A percentile compares a stretch with the other conserved stretches of the same genome.
Conservation (phyloP, 2,888 invertebrate species). For the Empis stercorea region DNA sequence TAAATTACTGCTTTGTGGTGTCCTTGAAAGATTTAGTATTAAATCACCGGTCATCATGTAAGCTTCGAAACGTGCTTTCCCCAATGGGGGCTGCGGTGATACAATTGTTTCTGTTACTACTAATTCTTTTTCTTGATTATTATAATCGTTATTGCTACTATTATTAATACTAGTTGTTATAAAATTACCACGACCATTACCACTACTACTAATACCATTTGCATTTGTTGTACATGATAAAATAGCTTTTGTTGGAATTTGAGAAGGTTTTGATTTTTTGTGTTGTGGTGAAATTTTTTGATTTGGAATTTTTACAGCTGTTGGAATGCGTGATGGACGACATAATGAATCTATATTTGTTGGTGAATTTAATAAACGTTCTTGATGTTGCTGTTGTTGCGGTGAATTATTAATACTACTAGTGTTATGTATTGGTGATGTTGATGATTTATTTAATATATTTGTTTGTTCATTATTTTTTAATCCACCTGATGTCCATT, state of each 20-base stretch:
- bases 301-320: slow-evolving; percentile 29
- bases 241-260: slow-evolving; percentile 30
- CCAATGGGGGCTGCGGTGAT: slow-evolving; percentile 21
- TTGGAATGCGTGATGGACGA: slow-evolving; percentile 45
- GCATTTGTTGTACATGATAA: slow-evolving; percentile 9
- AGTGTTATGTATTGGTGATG: slow-evolving; percentile 7
- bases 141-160: slow-evolving; percentile 14
- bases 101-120: slow-evolving; percentile 24
- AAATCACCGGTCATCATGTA: slow-evolving; percentile 98
- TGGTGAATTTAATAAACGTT: slow-evolving; percentile 7
- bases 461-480: slow-evolving; percentile 13
- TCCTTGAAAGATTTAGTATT: slow-evolving; percentile 81
- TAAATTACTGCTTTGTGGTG: slow-evolving; percentile 52
- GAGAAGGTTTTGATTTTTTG: slow-evolving; percentile 31
- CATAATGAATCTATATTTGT: slow-evolving; percentile 28
- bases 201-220: background rate
- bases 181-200: slow-evolving; percentile 2
- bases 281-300: slow-evolving; percentile 32
- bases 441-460: slow-evolving; percentile 12
- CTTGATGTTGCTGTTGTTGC: too few relatives aligned
- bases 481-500: slow-evolving; percentile 8
- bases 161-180: slow-evolving; percentile 2
- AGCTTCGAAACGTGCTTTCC: slow-evolving; percentile 61
- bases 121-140: slow-evolving; percentile 22
- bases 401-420: background rate